Evolutionary conservation across 2,113 vertebrate genomes (phyloP).

Genomic region (Beaufortia kweichowensis): DNA sequence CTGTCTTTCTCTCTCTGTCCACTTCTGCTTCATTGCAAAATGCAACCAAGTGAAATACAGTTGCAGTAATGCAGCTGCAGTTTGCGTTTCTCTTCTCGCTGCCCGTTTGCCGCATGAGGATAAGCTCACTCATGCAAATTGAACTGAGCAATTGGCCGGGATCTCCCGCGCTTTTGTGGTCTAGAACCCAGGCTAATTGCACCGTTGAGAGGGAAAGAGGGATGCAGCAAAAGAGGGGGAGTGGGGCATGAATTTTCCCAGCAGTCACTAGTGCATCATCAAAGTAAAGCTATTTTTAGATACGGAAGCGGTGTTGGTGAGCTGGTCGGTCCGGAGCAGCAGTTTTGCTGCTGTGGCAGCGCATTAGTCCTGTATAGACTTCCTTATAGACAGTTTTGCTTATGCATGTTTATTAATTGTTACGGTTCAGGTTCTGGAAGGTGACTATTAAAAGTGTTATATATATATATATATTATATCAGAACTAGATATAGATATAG

Average conservation of each 20-base stretch:
- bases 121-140: slow-evolving; percentile 53
- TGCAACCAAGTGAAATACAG: neutral
- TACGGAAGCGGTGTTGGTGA: slow-evolving; percentile 52
- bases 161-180: slow-evolving; percentile 52
- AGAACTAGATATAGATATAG: too few species aligned
- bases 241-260: slow-evolving; percentile 55
- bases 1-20: neutral
- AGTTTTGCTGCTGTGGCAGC: slow-evolving; percentile 41
- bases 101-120: slow-evolving; percentile 47
- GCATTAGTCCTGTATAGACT: slow-evolving; percentile 22
- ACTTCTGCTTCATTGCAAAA: neutral
- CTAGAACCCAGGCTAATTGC: slow-evolving; percentile 60
- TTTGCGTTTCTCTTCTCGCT: neutral
- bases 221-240: slow-evolving; percentile 42
- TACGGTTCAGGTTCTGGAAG: neutral
- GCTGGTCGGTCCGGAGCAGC: slow-evolving; percentile 53
- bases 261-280: slow-evolving; percentile 68
- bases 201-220: slow-evolving; percentile 53
- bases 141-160: slow-evolving; percentile 42
- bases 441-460: slow-evolving; percentile 20
- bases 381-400: slow-evolving; percentile 5
- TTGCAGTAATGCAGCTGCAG: slow-evolving; percentile 17
- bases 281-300: slow-evolving; percentile 73
- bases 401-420: slow-evolving; percentile 27
- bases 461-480: too few species aligned